Conservation (phyloP, 2,888 invertebrate species). For the Conistra vaccinii region DNA sequence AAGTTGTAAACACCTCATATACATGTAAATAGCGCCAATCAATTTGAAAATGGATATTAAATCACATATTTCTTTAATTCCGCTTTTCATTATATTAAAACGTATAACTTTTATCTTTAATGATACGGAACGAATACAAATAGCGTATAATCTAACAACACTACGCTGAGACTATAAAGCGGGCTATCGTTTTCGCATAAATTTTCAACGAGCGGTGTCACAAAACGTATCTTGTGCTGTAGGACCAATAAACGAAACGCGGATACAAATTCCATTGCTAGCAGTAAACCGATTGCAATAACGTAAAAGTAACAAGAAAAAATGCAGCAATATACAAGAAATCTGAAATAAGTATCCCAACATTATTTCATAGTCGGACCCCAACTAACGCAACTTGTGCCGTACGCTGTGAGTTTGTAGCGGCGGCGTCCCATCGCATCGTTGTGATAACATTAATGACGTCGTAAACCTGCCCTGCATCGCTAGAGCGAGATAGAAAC, state of each 20-base stretch:
- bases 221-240: slow-evolving; percentile 24
- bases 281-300: slow-evolving; percentile 12
- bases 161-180: slow-evolving; percentile 47
- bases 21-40: slow-evolving; percentile 53
- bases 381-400: slow-evolving; percentile 67
- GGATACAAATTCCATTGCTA: slow-evolving; percentile 41
- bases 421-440: slow-evolving; percentile 72
- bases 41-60: slow-evolving; percentile 57
- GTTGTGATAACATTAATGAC: slow-evolving; percentile 87
- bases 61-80: slow-evolving; percentile 52
- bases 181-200: slow-evolving; percentile 60
- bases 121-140: slow-evolving; percentile 67
- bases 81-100: slow-evolving; percentile 54
- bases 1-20: slow-evolving; percentile 62
- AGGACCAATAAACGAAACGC: slow-evolving; percentile 38
- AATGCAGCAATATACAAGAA: slow-evolving; percentile 42
- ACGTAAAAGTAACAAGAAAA: slow-evolving; percentile 28
- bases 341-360: slow-evolving; percentile 47
- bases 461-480: slow-evolving; percentile 84
- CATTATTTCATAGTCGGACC: slow-evolving; percentile 60
- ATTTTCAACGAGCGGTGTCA: slow-evolving; percentile 45
- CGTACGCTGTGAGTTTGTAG: slow-evolving; percentile 73
- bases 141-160: slow-evolving; percentile 60
- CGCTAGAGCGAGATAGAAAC: slow-evolving; percentile 79
- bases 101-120: slow-evolving; percentile 62